Percentiles rank a stretch among this genome's conserved stretches.
Conservation (phyloP, 2,888 invertebrate species). For the Hemicrepidius hirtus region DNA sequence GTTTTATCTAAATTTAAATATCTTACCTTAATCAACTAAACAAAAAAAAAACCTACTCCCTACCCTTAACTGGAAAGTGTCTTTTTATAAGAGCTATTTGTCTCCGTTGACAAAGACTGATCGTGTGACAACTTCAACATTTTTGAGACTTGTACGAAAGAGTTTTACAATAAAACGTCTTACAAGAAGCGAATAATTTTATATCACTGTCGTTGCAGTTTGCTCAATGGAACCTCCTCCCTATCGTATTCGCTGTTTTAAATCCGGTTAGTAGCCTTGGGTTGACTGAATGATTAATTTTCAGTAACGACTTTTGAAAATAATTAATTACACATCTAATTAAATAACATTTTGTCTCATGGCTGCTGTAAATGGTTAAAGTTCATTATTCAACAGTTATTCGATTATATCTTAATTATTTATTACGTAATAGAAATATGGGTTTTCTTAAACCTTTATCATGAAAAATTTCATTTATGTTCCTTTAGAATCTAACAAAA, state of each 20-base stretch:
- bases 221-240: constrained; percentile 12
- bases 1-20: constrained; percentile 37
- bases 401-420: constrained; percentile 4
- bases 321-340: constrained; percentile 6
- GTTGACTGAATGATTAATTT: constrained; percentile 5
- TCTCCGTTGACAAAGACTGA: constrained; percentile 25
- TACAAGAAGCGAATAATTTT: not conserved
- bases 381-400: not conserved
- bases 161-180: constrained; percentile 19
- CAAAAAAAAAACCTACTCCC: constrained; percentile 19
- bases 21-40: constrained; percentile 24
- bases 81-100: constrained; percentile 29
- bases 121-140: constrained; percentile 17
- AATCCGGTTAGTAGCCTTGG: constrained; percentile 15
- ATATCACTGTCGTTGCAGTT: constrained; percentile 11
- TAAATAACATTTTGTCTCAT: not conserved
- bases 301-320: not conserved
- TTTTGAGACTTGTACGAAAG: constrained; percentile 19
- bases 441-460: too few species aligned
- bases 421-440: too few species aligned
- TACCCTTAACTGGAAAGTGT: constrained; percentile 30
- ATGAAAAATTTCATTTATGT: too few species aligned
- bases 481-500: too few species aligned
- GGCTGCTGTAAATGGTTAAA: not conserved
- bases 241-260: not conserved